Base-by-base conservation (phyloP, 1,140 invertebrate species). In the Laupala kohalensis region DNA sequence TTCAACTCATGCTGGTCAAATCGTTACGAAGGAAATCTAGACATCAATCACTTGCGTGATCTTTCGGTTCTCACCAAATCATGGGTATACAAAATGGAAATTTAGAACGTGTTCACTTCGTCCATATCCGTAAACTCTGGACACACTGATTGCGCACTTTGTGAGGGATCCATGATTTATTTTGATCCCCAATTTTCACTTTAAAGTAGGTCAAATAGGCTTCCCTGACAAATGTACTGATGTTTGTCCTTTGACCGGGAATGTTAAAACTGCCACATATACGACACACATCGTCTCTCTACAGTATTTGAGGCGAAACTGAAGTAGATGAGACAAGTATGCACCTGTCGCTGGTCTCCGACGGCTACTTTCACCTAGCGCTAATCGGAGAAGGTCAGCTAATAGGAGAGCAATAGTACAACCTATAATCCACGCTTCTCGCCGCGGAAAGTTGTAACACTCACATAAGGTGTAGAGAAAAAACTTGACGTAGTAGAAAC, bases 51-150 rank as follows among this genome's bases (percentile, higher is more conserved):
- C n/a, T 37, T 15, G 30, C 30, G 30, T 37, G 30, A 37, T 37
- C 75, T 72, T 71, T 74, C 26, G 67, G 77, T 74, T 78, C 75
- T 73, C 74, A 63, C 74, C 75, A 74, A 64, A 76, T 74, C 74
- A 71, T 76, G 5, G 72, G 73, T 69, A 71, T 29, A 69, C 69
- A 64, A 74, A 77, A 78, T 6, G 70, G 72, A 73, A 77, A 71
- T 64, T 67, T 69, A 24, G 64, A 25, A 25, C 63, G 19, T 13
- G 19, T 74, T 25, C 67, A 67, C 70, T 74, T 75, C 4, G 15
- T 15, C 74, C 74, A 76, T 6, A 64, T 70, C 53, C 27, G 72
- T 62, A 76, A 69, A 64, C 25, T 64, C 53, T 71, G 27, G 27
- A 19, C 28, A 73, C 73, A 77, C 9, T 29, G 63, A 25, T 24